Percentiles rank a stretch among this genome's conserved stretches.
Conservation (phyloP, 53 echinoderm and acorn worm species). For the Antedon mediterranea region DNA sequence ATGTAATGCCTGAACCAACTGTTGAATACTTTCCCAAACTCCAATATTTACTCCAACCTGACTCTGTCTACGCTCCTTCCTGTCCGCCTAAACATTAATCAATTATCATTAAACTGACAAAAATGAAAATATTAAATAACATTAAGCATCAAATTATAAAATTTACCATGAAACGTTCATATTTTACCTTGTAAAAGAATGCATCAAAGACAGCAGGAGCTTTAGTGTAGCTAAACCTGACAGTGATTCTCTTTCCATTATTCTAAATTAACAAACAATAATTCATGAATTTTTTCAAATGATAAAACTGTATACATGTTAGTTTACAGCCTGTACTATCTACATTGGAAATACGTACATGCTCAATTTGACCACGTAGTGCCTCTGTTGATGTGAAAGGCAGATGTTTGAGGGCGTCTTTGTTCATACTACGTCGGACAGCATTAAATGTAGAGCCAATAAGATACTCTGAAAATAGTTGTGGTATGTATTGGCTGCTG, state of each 20-base stretch:
- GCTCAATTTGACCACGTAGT: constrained; percentile 36
- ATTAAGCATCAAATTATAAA: too few relatives aligned
- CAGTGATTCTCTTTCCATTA: neutral
- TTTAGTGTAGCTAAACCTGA: neutral
- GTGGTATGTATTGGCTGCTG: constrained; percentile 34
- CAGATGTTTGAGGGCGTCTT: constrained; percentile 37
- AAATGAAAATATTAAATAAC: too few relatives aligned
- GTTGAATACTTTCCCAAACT: neutral
- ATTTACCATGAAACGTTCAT: too few relatives aligned
- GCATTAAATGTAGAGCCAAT: constrained; percentile 50
- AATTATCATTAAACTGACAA: too few relatives aligned
- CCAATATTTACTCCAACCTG: neutral
- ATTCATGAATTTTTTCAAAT: too few relatives aligned
- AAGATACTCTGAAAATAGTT: constrained; percentile 51
- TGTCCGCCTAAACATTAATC: neutral
- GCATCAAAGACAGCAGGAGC: neutral
- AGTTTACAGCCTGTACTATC: too few relatives aligned
- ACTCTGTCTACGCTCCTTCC: neutral
- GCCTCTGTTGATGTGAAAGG: constrained; percentile 65
- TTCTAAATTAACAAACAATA: too few relatives aligned
- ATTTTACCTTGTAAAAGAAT: neutral
- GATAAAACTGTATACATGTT: too few relatives aligned
- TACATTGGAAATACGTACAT: constrained; percentile 20
- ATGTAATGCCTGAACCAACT: neutral
- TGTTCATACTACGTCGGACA: constrained; percentile 58